A percentile compares a stretch with the other conserved stretches of the same genome.
phyloP scores from a whole-genome alignment of 1,140 invertebrate genomes.

The Aleiodes sp. region DNA sequence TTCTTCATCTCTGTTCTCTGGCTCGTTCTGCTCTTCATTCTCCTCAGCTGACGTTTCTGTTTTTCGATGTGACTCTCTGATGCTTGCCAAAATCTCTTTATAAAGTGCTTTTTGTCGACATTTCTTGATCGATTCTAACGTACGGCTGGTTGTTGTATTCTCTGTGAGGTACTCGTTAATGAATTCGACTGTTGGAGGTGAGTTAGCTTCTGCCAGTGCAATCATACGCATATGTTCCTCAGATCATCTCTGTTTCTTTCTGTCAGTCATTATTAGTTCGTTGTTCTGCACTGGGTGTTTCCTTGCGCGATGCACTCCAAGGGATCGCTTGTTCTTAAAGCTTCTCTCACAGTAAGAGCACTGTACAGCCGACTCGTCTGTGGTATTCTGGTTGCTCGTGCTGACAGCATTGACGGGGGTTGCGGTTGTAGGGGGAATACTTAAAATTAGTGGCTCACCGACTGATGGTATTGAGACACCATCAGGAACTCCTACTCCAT shows the following conservation, averaged over 20 bases:
- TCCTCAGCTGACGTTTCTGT: too few species aligned
- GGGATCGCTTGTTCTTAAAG: background rate
- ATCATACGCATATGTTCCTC: background rate
- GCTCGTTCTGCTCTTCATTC: too few species aligned
- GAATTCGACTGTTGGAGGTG: background rate
- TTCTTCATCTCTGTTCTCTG: too few species aligned
- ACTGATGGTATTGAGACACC: background rate
- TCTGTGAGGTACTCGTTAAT: background rate
- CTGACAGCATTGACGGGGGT: background rate
- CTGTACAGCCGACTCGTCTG: background rate
- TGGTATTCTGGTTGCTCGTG: background rate
- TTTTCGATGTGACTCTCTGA: too few species aligned
- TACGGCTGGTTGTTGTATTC: background rate
- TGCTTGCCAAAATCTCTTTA: too few species aligned
- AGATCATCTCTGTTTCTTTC: background rate
- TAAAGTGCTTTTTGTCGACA: too few species aligned
- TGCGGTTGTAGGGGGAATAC: background rate
- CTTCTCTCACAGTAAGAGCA: background rate
- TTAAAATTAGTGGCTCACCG: background rate
- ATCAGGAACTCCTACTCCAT: background rate
- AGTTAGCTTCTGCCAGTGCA: background rate
- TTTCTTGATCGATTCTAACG: background rate
- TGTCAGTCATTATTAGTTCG: background rate
- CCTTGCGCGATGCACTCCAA: background rate
- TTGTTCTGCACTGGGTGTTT: background rate